Percentiles rank a stretch among this genome's conserved stretches.
These are phyloP conservation scores for Sinocyclocheilus rhinocerous DNA, from an alignment of 2,113 vertebrate species.

Conservation along the genomic window DNA sequence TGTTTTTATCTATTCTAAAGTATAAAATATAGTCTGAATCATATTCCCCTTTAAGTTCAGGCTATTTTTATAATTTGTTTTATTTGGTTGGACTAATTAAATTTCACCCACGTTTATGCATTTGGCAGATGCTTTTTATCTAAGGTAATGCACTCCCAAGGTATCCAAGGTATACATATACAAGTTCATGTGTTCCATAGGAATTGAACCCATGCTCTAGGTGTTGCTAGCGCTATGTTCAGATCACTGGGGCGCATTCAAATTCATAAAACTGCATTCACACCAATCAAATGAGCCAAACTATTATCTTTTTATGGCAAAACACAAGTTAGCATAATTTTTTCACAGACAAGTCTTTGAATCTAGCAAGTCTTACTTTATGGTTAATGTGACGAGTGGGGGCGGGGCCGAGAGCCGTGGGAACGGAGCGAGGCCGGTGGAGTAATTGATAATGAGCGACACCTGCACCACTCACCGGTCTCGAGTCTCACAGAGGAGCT, in stretches of 20 bases:
- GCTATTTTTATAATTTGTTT: neutral
- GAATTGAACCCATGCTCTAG: neutral
- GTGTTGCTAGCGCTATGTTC: neutral
- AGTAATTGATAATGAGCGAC: no score
- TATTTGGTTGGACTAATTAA: neutral
- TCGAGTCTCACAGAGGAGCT: no score
- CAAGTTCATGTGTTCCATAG: neutral
- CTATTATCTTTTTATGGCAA: neutral
- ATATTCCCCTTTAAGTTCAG: no score
- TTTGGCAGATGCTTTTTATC: neutral
- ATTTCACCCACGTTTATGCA: neutral
- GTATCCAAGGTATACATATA: neutral
- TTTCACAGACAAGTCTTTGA: neutral
- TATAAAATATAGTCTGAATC: neutral
- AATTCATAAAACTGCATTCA: neutral
- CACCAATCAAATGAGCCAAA: neutral
- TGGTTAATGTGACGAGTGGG: no score
- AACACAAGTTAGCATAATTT: neutral
- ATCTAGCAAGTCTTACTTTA: neutral
- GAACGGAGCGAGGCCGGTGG: no score
- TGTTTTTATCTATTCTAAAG: neutral
- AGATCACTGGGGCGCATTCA: neutral
- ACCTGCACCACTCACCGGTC: no score
- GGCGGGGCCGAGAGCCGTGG: no score
- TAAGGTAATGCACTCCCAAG: no score